Evolutionary conservation across 1,140 invertebrate species (phyloP).

Genomic region (Coelopa frigida): DNA sequence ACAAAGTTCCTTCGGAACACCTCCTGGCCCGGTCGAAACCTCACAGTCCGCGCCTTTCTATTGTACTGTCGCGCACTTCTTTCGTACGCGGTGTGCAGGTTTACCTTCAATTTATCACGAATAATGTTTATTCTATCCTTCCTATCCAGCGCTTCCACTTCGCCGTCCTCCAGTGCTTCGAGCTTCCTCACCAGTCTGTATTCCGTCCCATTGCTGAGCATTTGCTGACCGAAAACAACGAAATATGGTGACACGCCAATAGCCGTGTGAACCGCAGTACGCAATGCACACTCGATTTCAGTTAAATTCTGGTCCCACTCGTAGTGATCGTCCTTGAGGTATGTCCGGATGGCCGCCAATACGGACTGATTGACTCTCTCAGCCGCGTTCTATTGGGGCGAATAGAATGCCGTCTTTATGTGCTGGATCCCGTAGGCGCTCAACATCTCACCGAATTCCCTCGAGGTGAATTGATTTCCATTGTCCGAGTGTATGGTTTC

Average conservation of each 20-base stretch:
- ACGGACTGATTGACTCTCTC: slow-evolving; percentile 11
- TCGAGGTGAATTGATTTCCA: slow-evolving; percentile 14
- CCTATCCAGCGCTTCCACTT: no score
- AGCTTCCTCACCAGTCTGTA: no score
- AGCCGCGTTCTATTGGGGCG: slow-evolving; percentile 15
- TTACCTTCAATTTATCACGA: no score
- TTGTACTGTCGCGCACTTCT: no score
- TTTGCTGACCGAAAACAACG: not conserved
- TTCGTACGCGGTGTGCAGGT: no score
- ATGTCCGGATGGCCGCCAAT: not conserved
- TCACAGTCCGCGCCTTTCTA: no score
- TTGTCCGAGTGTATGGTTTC: slow-evolving; percentile 16
- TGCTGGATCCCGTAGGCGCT: slow-evolving; percentile 8
- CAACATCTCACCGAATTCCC: slow-evolving; percentile 3
- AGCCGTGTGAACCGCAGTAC: not conserved
- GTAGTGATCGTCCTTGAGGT: slow-evolving; percentile 1
- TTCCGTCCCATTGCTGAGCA: no score
- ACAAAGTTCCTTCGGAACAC: no score
- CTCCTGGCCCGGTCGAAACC: no score
- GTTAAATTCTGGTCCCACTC: slow-evolving; percentile 12
- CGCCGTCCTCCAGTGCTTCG: no score
- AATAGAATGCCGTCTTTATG: slow-evolving; percentile 9
- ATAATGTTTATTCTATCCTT: no score
- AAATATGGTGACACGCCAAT: slow-evolving; percentile 4
- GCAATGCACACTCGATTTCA: slow-evolving; percentile 5